phyloP scores from a whole-genome alignment of 1,140 invertebrate species.

The Phocides pigmalion region DNA sequence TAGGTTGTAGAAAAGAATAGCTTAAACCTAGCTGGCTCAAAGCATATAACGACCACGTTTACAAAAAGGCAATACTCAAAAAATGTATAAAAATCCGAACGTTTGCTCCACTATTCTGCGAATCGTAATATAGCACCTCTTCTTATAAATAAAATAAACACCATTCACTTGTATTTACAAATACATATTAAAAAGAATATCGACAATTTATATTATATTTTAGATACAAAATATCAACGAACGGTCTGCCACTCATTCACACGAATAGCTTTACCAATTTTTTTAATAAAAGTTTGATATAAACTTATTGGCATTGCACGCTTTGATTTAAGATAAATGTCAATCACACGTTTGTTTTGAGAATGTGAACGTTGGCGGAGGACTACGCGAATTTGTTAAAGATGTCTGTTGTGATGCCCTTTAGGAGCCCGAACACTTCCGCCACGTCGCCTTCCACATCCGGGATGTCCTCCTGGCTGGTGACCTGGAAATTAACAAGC shows the following conservation, averaged over 20 bases:
- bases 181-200: conserved; percentile 34
- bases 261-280: background rate
- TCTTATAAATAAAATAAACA: conserved; percentile 39
- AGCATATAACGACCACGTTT: conserved; percentile 11
- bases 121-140: conserved; percentile 43
- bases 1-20: conserved; percentile 1
- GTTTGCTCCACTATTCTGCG: conserved; percentile 17
- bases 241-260: background rate
- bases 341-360: conserved; percentile 20
- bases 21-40: conserved; percentile 15
- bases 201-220: conserved; percentile 5
- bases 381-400: conserved; percentile 65
- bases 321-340: conserved; percentile 37
- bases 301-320: conserved; percentile 34
- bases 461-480: conserved; percentile 29
- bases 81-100: conserved; percentile 28
- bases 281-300: conserved; percentile 3
- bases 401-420: conserved; percentile 71
- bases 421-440: conserved; percentile 71
- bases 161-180: conserved; percentile 42
- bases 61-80: conserved; percentile 24
- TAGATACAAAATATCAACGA: conserved; percentile 10
- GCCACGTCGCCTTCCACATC: conserved; percentile 49
- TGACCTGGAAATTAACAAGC: conserved; percentile 49
- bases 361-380: conserved; percentile 1